Evolutionary conservation across 2,797 vertebrate species (phyloP).

Genomic region (Pipistrellus kuhlii): DNA sequence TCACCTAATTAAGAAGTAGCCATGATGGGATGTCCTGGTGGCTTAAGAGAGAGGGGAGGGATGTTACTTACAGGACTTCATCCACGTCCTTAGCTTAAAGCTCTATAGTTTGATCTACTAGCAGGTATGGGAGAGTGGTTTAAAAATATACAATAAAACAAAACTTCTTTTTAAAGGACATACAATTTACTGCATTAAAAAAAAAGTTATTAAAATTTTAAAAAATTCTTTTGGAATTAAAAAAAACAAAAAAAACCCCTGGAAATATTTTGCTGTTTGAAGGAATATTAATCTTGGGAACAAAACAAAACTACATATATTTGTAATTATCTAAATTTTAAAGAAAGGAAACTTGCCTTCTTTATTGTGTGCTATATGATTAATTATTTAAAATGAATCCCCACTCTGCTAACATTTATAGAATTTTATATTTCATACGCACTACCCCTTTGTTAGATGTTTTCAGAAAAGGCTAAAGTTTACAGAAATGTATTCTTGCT

Average conservation of each 20-base stretch:
- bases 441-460: constrained; percentile 13
- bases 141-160: constrained; percentile 33
- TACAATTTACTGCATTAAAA: constrained; percentile 29
- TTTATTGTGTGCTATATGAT: background rate
- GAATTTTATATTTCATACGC: constrained; percentile 36
- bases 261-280: constrained; percentile 26
- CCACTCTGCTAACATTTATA: constrained; percentile 33
- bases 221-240: constrained; percentile 31
- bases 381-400: constrained; percentile 59
- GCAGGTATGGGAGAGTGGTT: constrained; percentile 42
- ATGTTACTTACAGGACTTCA: constrained; percentile 61
- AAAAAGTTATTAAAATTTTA: constrained; percentile 15
- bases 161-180: background rate
- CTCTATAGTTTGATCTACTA: constrained; percentile 49
- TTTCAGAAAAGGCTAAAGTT: constrained; percentile 67
- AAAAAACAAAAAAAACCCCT: background rate
- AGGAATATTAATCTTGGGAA: constrained; percentile 3
- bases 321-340: constrained; percentile 6
- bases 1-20: constrained; percentile 81
- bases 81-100: constrained; percentile 68
- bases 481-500: constrained; percentile 66
- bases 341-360: background rate
- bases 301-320: background rate
- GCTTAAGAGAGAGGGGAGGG: constrained; percentile 69
- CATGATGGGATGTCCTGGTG: constrained; percentile 73